Base-by-base conservation (phyloP, 2,113 vertebrate species). In the Tychaedon coryphoeus region DNA sequence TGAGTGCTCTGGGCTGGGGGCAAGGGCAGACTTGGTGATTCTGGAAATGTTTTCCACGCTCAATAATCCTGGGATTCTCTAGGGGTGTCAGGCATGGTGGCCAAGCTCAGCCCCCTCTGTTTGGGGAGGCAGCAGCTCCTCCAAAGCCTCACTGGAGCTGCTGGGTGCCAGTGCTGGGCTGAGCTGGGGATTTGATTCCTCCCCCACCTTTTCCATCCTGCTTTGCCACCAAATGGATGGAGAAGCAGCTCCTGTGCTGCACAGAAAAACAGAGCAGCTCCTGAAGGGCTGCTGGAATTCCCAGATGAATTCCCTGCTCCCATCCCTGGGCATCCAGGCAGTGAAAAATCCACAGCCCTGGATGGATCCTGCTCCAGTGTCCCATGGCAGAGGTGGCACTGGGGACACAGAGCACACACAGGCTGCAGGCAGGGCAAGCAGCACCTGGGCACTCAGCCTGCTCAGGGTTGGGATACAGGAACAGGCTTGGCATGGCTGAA, bases 91-190 rank as follows among this genome's bases (percentile, higher is more conserved):
- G 51, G 34, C 4, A 3, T 6, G 0, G 1, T n/a, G 34, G 62
- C 53, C 61, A 75, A 50, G 43, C 19, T 57, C 20, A n/a, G 86
- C 25, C 12, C 19, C 6, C 31, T 62, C 56, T 56, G 19, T 67
- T 6, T 4, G 1, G 12, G 26, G 36, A 79, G 48, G 45, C 58
- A 79, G 67, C 45, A 31, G 45, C 31, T 7, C 62, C 75, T 45
- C 66, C 53, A 26, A 69, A 51, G 20, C 70, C 38, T 14, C 56
- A 4, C 61, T 28, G 14, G 14, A 38, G 54, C 26, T 94, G 26
- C 24, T 29, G 25, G 40, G 19, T 45, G 47, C 54, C 61, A 40
- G 78, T 0, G 1, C 24, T 0, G 1, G 74, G 58, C 50, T 0
- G 8, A 57, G 57, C 42, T 1, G 2, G 17, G 64, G 9, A 4